Evolutionary conservation across 2,888 invertebrate species (phyloP).

Genomic region (Amiota communis): DNA sequence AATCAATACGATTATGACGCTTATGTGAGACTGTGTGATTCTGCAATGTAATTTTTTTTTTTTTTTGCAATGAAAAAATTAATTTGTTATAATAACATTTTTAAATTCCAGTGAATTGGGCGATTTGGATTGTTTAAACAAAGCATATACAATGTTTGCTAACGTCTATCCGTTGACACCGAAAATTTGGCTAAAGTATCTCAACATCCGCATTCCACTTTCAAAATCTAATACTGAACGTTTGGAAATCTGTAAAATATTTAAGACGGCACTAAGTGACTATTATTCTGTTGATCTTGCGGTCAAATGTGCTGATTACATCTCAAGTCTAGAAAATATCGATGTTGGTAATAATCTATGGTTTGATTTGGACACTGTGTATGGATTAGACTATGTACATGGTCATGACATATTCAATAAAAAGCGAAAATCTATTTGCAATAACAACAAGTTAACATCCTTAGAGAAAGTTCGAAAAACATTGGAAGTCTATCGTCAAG

Average conservation of each 20-base stretch:
- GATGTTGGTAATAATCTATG: conserved; percentile 8
- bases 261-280: conserved; percentile 1
- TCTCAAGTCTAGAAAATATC: background rate
- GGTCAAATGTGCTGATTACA: background rate
- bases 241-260: conserved; percentile 12
- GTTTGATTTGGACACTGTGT: background rate
- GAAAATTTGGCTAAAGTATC: conserved; percentile 13
- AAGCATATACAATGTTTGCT: conserved; percentile 1
- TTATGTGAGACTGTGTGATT: conserved; percentile 11
- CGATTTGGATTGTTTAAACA: conserved; percentile 9
- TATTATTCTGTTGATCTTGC: conserved; percentile 3
- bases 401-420: conserved; percentile 14
- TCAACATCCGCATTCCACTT: background rate
- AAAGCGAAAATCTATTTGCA: background rate
- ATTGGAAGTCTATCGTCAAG: conserved; percentile 11
- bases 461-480: background rate
- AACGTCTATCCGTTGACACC: background rate
- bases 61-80: background rate
- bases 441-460: background rate
- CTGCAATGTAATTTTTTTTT: conserved; percentile 1
- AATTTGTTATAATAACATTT: background rate
- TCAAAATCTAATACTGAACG: conserved; percentile 10
- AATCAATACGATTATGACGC: conserved; percentile 13
- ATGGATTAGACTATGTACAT: conserved; percentile 4
- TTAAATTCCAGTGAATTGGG: background rate